Conservation (phyloP, 2,888 invertebrate species). For the Criorhina ranunculi region DNA sequence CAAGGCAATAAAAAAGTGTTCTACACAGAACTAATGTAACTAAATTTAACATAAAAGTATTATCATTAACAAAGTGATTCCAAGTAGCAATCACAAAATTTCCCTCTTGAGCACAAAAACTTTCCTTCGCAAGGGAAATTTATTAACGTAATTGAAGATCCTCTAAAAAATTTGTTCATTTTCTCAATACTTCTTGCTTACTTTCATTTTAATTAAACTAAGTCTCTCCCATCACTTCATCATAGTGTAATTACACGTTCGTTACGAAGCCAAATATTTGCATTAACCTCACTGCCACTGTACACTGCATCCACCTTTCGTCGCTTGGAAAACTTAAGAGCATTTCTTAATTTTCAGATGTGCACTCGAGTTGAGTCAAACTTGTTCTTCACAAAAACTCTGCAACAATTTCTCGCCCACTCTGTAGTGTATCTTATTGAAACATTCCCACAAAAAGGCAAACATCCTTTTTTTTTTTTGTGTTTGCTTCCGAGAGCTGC, state of each 20-base stretch:
- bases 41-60: neutral
- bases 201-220: conserved; percentile 72
- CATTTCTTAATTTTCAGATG: conserved; percentile 64
- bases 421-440: conserved; percentile 39
- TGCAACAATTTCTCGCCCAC: conserved; percentile 4
- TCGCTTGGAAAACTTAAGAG: conserved; percentile 9
- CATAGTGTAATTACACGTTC: conserved; percentile 61
- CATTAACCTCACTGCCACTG: conserved; percentile 31
- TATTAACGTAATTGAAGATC: neutral
- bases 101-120: too few relatives aligned
- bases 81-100: neutral
- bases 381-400: conserved; percentile 12
- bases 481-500: conserved; percentile 8
- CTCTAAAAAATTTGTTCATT: neutral
- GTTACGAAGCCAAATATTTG: conserved; percentile 71
- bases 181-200: conserved; percentile 17
- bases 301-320: conserved; percentile 26
- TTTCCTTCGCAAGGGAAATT: neutral
- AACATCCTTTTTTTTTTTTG: conserved; percentile 27
- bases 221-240: conserved; percentile 41
- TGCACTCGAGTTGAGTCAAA: conserved; percentile 29
- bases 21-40: too few relatives aligned
- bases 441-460: conserved; percentile 45
- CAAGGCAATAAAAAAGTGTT: too few relatives aligned
- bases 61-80: conserved; percentile 24